phyloP scores from a whole-genome alignment of 2,888 invertebrate genomes.

The Helobdella robusta region DNA sequence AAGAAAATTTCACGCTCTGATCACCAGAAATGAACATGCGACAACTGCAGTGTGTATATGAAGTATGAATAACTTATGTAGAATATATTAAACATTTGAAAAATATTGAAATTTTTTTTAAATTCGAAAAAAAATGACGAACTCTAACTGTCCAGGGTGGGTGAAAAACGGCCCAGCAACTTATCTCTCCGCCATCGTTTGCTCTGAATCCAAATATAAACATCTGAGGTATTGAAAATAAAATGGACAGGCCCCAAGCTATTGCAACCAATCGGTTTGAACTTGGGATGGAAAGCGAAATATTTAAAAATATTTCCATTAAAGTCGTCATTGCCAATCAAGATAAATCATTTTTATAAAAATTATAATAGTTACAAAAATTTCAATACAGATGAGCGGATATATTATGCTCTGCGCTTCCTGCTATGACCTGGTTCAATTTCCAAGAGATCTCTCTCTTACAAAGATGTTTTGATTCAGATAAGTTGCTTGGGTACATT shows the following conservation, averaged over 20 bases:
- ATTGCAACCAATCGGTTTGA: constrained; percentile 46
- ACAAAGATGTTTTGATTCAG: no score
- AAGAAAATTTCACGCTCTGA: not conserved
- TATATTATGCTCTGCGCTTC: no score
- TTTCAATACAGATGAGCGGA: no score
- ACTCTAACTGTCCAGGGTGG: constrained; percentile 40
- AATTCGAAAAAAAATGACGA: not conserved
- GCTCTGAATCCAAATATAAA: constrained; percentile 32
- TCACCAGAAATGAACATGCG: no score
- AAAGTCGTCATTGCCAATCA: no score
- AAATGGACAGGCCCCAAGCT: constrained; percentile 27
- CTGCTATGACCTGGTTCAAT: no score
- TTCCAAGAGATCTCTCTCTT: no score
- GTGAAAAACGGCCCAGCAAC: constrained; percentile 44
- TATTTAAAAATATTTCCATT: no score
- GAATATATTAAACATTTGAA: not conserved
- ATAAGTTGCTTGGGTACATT: no score
- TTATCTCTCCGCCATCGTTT: constrained; percentile 34
- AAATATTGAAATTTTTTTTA: not conserved
- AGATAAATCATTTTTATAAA: no score
- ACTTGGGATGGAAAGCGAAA: no score
- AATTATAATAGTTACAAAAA: no score
- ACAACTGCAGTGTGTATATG: not conserved
- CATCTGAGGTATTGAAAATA: constrained; percentile 30
- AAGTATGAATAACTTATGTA: not conserved